A percentile compares a stretch with the other conserved stretches of the same genome.
Conservation (phyloP, 2,888 invertebrate species). For the Theretra japonica region DNA sequence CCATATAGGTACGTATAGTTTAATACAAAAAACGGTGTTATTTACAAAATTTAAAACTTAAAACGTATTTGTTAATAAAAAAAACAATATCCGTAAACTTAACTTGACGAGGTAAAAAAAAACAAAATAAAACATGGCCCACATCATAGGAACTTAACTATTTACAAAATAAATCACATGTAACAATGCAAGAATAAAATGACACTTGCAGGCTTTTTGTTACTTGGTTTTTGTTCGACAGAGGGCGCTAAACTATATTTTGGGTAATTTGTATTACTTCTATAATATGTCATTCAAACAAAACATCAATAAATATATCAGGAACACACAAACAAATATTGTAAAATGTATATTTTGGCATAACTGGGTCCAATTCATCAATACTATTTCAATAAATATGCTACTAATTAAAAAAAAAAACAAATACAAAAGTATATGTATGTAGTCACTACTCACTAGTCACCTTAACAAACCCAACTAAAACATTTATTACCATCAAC, state of each 20-base stretch:
- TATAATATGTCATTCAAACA: background rate
- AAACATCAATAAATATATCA: background rate
- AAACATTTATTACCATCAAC: background rate
- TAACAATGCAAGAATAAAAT: constrained; percentile 24
- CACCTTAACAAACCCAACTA: background rate
- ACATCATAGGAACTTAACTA: constrained; percentile 32
- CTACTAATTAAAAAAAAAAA: background rate
- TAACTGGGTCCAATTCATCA: no score
- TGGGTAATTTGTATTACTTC: no score
- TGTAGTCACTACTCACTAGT: no score
- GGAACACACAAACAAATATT: no score
- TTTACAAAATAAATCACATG: constrained; percentile 31
- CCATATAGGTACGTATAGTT: constrained; percentile 19
- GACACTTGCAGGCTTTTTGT: constrained; percentile 15
- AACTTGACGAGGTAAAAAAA: constrained; percentile 32
- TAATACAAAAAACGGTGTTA: constrained; percentile 25
- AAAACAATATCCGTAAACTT: constrained; percentile 33
- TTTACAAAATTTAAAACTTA: constrained; percentile 27
- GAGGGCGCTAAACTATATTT: background rate
- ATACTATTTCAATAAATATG: background rate
- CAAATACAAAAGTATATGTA: background rate
- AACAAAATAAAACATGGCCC: constrained; percentile 37
- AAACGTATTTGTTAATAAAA: constrained; percentile 24
- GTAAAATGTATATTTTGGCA: no score
- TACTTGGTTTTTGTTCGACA: background rate